phyloP scores from a whole-genome alignment of 2,888 invertebrate species.

The Tachystola acroxantha region DNA sequence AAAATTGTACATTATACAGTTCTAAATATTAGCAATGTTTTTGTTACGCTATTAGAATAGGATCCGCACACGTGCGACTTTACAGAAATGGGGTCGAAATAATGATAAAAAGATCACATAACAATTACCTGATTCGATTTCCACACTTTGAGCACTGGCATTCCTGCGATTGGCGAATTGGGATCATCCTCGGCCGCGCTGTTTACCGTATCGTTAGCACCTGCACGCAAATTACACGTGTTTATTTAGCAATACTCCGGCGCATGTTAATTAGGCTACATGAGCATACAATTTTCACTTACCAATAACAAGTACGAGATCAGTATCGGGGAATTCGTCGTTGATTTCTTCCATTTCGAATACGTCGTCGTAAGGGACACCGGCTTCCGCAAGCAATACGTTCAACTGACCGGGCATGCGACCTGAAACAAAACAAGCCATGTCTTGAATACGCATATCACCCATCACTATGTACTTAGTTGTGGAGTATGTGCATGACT shows the following conservation, averaged over 20 bases:
- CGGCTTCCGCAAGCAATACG: slow-evolving; percentile 94
- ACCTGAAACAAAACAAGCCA: slow-evolving; percentile 71
- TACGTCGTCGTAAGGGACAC: slow-evolving; percentile 94
- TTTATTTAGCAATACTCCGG: not conserved
- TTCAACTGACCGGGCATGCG: slow-evolving; percentile 96
- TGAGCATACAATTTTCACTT: slow-evolving; percentile 16
- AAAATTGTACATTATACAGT: too few relatives aligned
- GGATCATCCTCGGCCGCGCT: slow-evolving; percentile 94
- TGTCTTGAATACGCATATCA: not conserved
- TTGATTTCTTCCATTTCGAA: slow-evolving; percentile 96
- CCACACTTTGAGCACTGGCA: slow-evolving; percentile 95
- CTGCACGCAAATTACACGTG: slow-evolving; percentile 24
- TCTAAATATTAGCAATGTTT: too few relatives aligned
- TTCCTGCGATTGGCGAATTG: slow-evolving; percentile 93
- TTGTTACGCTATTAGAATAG: too few relatives aligned
- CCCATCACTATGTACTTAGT: too few relatives aligned
- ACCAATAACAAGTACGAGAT: slow-evolving; percentile 89
- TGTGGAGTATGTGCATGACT: too few relatives aligned
- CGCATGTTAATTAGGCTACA: not conserved
- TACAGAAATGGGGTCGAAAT: too few relatives aligned
- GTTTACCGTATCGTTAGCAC: slow-evolving; percentile 95
- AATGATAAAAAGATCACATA: too few relatives aligned
- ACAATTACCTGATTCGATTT: slow-evolving; percentile 88
- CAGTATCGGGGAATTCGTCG: slow-evolving; percentile 89
- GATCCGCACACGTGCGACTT: too few relatives aligned